Conservation (phyloP, 2,888 invertebrate genomes). For the Melieria omissa region DNA sequence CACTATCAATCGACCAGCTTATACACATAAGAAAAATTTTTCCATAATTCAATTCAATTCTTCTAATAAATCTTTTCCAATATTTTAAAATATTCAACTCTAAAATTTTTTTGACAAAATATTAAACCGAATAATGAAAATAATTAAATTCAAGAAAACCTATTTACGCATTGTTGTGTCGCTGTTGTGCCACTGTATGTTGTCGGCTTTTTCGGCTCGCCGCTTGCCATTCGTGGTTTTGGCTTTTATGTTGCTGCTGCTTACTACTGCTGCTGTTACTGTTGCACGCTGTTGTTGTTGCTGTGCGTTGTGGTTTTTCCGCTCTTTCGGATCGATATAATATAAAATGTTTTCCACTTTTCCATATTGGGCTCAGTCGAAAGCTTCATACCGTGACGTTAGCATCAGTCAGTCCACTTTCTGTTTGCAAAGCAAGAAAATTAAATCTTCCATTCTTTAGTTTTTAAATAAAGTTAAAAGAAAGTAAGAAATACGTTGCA, state of each 20-base stretch:
- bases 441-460: slow-evolving; percentile 24
- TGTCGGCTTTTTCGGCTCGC: slow-evolving; percentile 14
- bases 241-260: background rate
- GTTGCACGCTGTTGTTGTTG: slow-evolving; percentile 22
- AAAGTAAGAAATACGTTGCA: background rate
- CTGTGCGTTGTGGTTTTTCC: slow-evolving; percentile 45
- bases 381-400: slow-evolving; percentile 55
- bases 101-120: no score
- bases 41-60: no score
- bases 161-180: slow-evolving; percentile 40
- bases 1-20: no score
- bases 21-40: no score
- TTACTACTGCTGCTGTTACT: slow-evolving; percentile 20
- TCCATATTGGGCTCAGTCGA: slow-evolving; percentile 64
- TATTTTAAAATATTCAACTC: no score
- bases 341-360: slow-evolving; percentile 66
- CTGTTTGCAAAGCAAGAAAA: slow-evolving; percentile 21
- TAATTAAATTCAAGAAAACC: no score
- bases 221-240: background rate
- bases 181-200: slow-evolving; percentile 44
- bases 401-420: slow-evolving; percentile 33
- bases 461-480: slow-evolving; percentile 1
- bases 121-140: no score
- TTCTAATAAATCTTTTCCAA: no score
- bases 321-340: slow-evolving; percentile 59